Conservation (phyloP, 2,113 vertebrate species). For the Thamnophis sirtalis region DNA sequence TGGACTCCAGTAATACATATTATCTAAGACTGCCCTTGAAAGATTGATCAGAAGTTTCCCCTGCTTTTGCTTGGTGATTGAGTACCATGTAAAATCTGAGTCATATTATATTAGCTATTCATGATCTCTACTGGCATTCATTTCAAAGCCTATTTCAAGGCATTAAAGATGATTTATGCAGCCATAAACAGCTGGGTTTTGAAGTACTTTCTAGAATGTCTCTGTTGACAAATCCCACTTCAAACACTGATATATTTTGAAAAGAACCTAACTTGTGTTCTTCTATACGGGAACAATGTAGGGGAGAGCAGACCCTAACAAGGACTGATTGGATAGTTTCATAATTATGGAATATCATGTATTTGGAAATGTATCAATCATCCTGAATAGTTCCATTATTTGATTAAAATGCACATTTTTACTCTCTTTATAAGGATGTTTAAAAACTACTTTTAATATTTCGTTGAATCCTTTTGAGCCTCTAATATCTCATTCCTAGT, state of each 20-base stretch:
- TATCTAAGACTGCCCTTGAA: neutral
- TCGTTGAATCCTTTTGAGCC: neutral
- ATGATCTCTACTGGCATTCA: neutral
- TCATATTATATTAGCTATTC: neutral
- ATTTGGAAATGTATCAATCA: neutral
- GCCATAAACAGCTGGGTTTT: neutral
- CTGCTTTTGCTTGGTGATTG: neutral
- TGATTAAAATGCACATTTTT: neutral
- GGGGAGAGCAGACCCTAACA: neutral
- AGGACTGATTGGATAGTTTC: neutral
- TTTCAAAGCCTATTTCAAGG: neutral
- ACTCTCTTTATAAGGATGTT: neutral
- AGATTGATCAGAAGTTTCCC: neutral
- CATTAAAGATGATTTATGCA: neutral
- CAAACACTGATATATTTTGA: neutral
- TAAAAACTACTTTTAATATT: neutral
- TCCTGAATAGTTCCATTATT: neutral
- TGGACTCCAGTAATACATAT: neutral
- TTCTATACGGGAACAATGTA: neutral
- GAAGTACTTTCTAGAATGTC: neutral
- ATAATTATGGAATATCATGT: neutral
- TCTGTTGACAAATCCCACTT: neutral
- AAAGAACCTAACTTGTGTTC: neutral
- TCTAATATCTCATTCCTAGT: neutral
- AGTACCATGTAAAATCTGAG: neutral